These are phyloP conservation scores for Cylas formicarius DNA, from an alignment of 1,140 invertebrate genomes.

Conservation along the genomic window DNA sequence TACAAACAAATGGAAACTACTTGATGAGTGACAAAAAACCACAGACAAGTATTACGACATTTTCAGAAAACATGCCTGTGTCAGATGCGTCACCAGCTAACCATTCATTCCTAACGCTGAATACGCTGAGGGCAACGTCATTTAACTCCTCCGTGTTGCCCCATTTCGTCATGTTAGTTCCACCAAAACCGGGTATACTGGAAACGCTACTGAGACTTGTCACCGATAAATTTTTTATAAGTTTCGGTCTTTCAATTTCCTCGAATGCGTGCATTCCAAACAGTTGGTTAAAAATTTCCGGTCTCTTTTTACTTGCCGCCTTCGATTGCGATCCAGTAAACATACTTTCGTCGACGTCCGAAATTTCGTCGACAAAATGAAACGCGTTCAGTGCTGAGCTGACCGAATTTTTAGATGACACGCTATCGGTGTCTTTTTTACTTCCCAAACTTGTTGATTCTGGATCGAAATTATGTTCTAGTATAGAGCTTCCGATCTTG, in stretches of 20 bases:
- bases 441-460: constrained; percentile 16
- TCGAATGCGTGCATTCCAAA: constrained; percentile 31
- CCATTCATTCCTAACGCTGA: constrained; percentile 26
- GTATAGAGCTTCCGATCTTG: constrained; percentile 25
- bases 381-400: constrained; percentile 18
- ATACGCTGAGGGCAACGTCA: constrained; percentile 23
- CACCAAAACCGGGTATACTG: constrained; percentile 28
- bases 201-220: constrained; percentile 26
- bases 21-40: too few relatives aligned
- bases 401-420: constrained; percentile 19
- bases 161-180: constrained; percentile 33
- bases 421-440: constrained; percentile 6
- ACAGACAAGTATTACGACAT: neutral
- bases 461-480: constrained; percentile 13
- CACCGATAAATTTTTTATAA: constrained; percentile 12
- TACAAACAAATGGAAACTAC: too few relatives aligned
- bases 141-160: constrained; percentile 32
- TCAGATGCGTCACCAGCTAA: constrained; percentile 32
- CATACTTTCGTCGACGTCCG: constrained; percentile 30
- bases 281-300: constrained; percentile 27
- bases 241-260: constrained; percentile 1
- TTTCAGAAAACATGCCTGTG: constrained; percentile 36
- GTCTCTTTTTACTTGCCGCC: constrained; percentile 13
- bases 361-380: constrained; percentile 26
- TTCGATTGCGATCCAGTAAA: constrained; percentile 26